phyloP scores from a whole-genome alignment of 2,888 invertebrate genomes.

The Mythimna loreyi region DNA sequence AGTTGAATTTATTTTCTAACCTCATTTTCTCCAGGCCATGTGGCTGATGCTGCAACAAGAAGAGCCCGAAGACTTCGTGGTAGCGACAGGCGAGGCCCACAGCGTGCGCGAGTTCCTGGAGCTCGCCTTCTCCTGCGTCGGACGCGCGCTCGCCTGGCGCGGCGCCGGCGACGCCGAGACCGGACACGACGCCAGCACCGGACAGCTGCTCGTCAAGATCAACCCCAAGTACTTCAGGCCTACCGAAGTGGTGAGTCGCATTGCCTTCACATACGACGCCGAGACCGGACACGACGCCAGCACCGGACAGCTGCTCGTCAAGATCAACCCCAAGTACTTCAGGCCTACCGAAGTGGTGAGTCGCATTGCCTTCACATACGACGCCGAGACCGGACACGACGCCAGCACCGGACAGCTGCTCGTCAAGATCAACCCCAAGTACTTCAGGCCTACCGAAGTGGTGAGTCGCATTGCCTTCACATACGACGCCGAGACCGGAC shows the following conservation, averaged over 20 bases:
- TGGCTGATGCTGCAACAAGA: constrained; percentile 99
- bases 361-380: constrained; percentile 46
- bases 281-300: constrained; percentile 91
- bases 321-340: constrained; percentile 32
- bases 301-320: constrained; percentile 37
- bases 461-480: constrained; percentile 16
- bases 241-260: constrained; percentile 39
- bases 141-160: constrained; percentile 94
- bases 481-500: constrained; percentile 92
- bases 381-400: constrained; percentile 92
- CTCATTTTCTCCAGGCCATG: constrained; percentile 94
- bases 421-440: constrained; percentile 37
- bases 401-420: constrained; percentile 36
- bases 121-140: constrained; percentile 96
- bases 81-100: constrained; percentile 98
- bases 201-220: constrained; percentile 34
- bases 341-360: constrained; percentile 42
- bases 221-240: constrained; percentile 33
- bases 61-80: constrained; percentile 98
- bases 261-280: constrained; percentile 76
- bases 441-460: constrained; percentile 38
- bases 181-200: constrained; percentile 34
- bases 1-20: neutral
- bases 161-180: constrained; percentile 96
- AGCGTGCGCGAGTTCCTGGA: constrained; percentile 99